Evolutionary conservation across 1,140 invertebrate species (phyloP).

Genomic region (Stegodyphus mimosarum): DNA sequence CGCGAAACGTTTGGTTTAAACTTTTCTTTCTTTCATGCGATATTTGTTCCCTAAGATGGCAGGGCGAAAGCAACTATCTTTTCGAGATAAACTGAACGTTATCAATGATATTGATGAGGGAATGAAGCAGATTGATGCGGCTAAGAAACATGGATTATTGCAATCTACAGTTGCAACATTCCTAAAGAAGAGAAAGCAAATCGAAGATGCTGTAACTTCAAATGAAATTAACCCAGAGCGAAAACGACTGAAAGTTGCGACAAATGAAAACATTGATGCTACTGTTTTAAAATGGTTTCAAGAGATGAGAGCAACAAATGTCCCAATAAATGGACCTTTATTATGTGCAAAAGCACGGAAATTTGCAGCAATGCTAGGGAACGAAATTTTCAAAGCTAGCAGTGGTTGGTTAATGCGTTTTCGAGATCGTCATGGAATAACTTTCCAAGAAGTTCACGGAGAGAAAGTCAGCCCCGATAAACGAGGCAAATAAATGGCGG

Average conservation of each 20-base stretch:
- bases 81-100: slow-evolving; percentile 12
- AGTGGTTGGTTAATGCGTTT: slow-evolving; percentile 15
- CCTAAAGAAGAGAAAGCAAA: neutral
- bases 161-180: neutral
- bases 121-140: neutral
- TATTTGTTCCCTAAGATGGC: neutral
- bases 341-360: slow-evolving; percentile 1
- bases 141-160: neutral
- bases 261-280: neutral
- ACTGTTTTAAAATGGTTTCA: no score
- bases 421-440: slow-evolving; percentile 15
- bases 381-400: slow-evolving; percentile 13
- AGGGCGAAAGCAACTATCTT: slow-evolving; percentile 12
- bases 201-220: slow-evolving; percentile 16
- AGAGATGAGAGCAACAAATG: no score
- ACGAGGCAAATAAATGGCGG: no score
- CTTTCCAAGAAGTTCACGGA: slow-evolving; percentile 17
- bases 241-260: slow-evolving; percentile 10
- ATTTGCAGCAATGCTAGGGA: slow-evolving; percentile 13
- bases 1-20: no score
- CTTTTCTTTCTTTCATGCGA: no score
- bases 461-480: neutral
- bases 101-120: neutral
- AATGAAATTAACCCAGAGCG: slow-evolving; percentile 6
- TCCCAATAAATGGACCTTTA: no score